A percentile compares a stretch with the other conserved stretches of the same genome.
Conservation (phyloP, 1,140 invertebrate genomes). For the Acromyrmex charruanus region DNA sequence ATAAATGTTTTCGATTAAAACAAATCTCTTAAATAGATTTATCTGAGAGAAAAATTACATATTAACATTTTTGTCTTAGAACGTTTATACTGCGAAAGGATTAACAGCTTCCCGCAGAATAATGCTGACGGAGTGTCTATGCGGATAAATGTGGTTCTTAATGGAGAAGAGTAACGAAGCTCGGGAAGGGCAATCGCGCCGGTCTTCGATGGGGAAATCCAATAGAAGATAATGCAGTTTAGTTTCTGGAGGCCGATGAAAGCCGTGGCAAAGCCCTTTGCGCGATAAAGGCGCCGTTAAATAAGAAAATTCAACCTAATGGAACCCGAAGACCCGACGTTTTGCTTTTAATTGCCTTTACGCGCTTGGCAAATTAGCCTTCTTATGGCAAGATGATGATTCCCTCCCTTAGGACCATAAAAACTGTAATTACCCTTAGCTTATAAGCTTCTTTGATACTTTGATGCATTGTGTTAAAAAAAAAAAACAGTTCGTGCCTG, state of each 20-base stretch:
- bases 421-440: constrained; percentile 21
- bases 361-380: constrained; percentile 33
- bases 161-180: constrained; percentile 22
- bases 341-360: constrained; percentile 49
- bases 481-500: not conserved
- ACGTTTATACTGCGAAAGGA: not conserved
- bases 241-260: constrained; percentile 35
- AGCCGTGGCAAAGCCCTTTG: constrained; percentile 13
- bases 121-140: constrained; percentile 17
- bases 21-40: not conserved
- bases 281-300: constrained; percentile 40
- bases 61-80: not conserved
- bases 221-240: constrained; percentile 52
- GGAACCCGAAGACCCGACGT: not conserved
- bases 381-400: not conserved
- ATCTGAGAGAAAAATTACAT: not conserved
- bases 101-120: constrained; percentile 16
- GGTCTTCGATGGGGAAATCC: constrained; percentile 45
- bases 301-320: constrained; percentile 52
- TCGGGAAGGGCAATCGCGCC: constrained; percentile 22
- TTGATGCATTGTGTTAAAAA: not conserved
- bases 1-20: not conserved
- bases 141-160: constrained; percentile 16
- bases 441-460: constrained; percentile 9
- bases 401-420: not conserved